Base-by-base conservation (phyloP, 2,113 vertebrate genomes). In the Scolopax mira region DNA sequence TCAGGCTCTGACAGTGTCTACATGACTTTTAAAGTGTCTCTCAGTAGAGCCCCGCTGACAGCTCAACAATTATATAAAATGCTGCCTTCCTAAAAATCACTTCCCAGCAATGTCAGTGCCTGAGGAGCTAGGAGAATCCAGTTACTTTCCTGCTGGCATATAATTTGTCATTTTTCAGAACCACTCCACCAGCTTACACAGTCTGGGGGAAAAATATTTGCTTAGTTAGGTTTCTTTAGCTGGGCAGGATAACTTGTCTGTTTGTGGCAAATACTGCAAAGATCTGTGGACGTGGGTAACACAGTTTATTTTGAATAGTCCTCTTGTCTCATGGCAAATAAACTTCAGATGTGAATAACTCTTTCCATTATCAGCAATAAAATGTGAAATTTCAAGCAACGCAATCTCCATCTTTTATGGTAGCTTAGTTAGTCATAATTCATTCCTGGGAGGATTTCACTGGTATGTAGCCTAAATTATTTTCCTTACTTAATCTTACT, bases 51-150 rank as follows among this genome's bases (percentile, higher is more conserved):
- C 77, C 49, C 33, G 66, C 93, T 94, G 92, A 79, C 82, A 95
- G 73, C 80, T 96, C 92, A 72, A 75, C 80, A 79, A 70, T 86
- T 95, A 65, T 0, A 72, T 95, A 90, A 95, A 92, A 86, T 57
- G 73, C 77, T 89, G 37, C 61, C 73, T 89, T 92, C 78, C 77
- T 90, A 65, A 96, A 93, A 87, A 81, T 93, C 88, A 25, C 52
- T 95, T 94, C 57, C 31, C 70, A 73, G 84, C 61, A 65, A 61
- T 66, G 57, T 44, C 6, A 3, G 33, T 64, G 60, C 12, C 0
- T 79, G 85, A 94, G 73, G 61, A 84, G 57, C 73, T 91, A 27
- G 61, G 48, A 71, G 57, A 88, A 94, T 91, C 72, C 61, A 65
- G 83, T 85, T 94, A 58, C 54, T 77, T 91, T 55, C 69, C 55